These are phyloP conservation scores for Alcis repandata DNA, from an alignment of 2,888 invertebrate genomes.

Conservation along the genomic window DNA sequence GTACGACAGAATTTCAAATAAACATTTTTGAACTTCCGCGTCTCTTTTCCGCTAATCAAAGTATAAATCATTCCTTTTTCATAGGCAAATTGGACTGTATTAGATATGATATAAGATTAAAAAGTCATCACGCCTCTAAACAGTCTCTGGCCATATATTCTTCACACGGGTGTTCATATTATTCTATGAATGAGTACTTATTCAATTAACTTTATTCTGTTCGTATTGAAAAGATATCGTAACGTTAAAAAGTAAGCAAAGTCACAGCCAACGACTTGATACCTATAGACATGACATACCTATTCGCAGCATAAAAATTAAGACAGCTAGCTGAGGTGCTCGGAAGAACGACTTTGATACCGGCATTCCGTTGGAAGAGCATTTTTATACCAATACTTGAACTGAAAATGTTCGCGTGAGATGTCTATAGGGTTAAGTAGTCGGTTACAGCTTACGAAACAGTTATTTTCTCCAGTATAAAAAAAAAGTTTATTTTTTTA, in stretches of 20 bases:
- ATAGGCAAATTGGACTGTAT: neutral
- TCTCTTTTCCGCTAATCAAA: too few species aligned
- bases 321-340: neutral
- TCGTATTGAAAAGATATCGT: neutral
- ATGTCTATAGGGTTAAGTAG: neutral
- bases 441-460: neutral
- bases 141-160: neutral
- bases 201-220: too few species aligned
- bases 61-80: too few species aligned
- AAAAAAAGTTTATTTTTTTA: slow-evolving; percentile 3
- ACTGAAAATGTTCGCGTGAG: neutral
- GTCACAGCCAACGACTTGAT: neutral
- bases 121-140: neutral
- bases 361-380: neutral
- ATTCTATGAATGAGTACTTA: neutral
- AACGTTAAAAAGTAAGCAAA: neutral
- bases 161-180: slow-evolving; percentile 3
- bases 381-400: neutral
- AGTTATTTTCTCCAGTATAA: neutral
- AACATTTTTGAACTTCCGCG: too few species aligned
- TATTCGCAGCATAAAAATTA: neutral
- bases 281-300: slow-evolving; percentile 4
- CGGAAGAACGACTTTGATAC: neutral
- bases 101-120: neutral
- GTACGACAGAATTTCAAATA: neutral